These are phyloP conservation scores for Rhagium mordax DNA, from an alignment of 2,888 invertebrate genomes.

Conservation along the genomic window DNA sequence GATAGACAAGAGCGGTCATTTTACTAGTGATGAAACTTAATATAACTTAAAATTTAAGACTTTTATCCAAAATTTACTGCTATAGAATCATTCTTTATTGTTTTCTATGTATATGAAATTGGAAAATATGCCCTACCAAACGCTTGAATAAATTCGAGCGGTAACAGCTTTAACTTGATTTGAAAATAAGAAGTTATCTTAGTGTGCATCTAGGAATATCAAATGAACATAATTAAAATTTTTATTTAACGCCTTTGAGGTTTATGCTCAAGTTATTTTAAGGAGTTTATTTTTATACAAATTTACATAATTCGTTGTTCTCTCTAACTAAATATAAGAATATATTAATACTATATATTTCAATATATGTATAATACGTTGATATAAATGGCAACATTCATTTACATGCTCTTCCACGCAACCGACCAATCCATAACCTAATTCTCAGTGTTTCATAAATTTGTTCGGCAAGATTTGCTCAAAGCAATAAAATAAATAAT, in stretches of 20 bases:
- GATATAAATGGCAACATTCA: neutral
- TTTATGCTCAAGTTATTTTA: neutral
- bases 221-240: neutral
- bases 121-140: too few relatives aligned
- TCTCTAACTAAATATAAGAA: neutral
- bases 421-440: conserved; percentile 2
- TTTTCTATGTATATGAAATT: too few relatives aligned
- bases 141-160: too few relatives aligned
- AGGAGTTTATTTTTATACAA: neutral
- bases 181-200: neutral
- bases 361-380: neutral
- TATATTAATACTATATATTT: neutral
- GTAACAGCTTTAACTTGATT: too few relatives aligned
- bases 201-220: neutral
- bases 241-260: neutral
- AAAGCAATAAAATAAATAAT: neutral
- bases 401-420: conserved; percentile 13
- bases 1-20: too few relatives aligned
- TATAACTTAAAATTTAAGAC: too few relatives aligned
- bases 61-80: too few relatives aligned
- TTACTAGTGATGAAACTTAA: too few relatives aligned
- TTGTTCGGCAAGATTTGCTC: neutral
- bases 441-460: conserved; percentile 6
- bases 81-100: too few relatives aligned
- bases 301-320: neutral